Evolutionary conservation across 2,888 invertebrate genomes (phyloP).

Genomic region (Dryococelus australis): DNA sequence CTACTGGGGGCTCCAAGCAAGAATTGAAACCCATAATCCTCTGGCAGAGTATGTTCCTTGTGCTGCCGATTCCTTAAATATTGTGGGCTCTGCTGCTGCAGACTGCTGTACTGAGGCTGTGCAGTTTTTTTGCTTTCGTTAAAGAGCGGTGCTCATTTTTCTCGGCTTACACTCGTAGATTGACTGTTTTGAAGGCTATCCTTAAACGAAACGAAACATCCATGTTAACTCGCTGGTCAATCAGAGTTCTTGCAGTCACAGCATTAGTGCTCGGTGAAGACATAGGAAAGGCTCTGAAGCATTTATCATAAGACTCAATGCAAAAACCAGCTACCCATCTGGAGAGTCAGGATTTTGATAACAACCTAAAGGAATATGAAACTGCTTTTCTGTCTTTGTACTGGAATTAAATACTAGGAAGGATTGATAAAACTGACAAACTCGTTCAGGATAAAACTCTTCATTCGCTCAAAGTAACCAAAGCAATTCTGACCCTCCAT

Average conservation of each 20-base stretch:
- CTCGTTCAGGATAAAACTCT: slow-evolving; percentile 13
- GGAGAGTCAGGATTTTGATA: not conserved
- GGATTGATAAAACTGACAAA: slow-evolving; percentile 4
- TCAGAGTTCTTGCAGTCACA: not conserved
- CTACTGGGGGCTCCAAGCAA: too few relatives aligned
- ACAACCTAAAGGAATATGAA: not conserved
- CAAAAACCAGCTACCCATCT: not conserved
- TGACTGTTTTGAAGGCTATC: not conserved
- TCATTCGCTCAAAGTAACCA: slow-evolving; percentile 13
- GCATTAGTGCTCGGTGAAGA: not conserved
- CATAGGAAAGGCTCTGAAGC: not conserved
- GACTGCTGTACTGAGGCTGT: slow-evolving; percentile 11
- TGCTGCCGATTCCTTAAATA: too few relatives aligned
- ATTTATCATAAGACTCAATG: not conserved
- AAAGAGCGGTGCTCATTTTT: not conserved
- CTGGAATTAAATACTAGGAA: slow-evolving; percentile 1
- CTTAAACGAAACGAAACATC: not conserved
- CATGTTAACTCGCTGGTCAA: not conserved
- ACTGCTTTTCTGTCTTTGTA: not conserved
- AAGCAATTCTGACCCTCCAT: not conserved
- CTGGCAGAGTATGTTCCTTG: too few relatives aligned
- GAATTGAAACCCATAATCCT: too few relatives aligned
- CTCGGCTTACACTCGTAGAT: slow-evolving; percentile 23
- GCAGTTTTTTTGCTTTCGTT: slow-evolving; percentile 17
- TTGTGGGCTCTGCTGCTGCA: too few relatives aligned